Conservation (phyloP, 1,140 invertebrate genomes). For the Tigriopus japonicus region DNA sequence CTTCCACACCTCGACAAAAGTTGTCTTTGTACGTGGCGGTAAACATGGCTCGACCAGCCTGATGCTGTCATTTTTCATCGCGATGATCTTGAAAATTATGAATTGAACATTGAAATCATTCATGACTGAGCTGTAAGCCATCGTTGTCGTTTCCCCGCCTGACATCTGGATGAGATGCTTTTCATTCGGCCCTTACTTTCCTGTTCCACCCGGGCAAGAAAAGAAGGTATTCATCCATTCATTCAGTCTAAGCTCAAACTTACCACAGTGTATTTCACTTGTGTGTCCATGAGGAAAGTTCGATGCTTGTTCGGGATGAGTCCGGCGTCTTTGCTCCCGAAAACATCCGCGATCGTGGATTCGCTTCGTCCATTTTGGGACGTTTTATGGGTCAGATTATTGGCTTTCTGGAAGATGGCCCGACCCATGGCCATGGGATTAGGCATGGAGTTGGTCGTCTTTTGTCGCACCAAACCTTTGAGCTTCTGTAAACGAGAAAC, state of each 20-base stretch:
- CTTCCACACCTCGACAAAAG: too few relatives aligned
- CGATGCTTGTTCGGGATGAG: conserved; percentile 5
- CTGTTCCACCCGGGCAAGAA: too few relatives aligned
- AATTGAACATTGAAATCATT: neutral
- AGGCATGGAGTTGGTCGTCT: neutral
- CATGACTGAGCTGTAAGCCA: too few relatives aligned
- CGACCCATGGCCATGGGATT: neutral
- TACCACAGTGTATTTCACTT: conserved; percentile 7
- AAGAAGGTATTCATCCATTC: too few relatives aligned
- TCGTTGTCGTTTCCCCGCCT: too few relatives aligned
- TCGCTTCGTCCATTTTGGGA: neutral
- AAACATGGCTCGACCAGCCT: too few relatives aligned
- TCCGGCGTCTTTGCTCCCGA: neutral
- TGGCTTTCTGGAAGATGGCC: neutral
- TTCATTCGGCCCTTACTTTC: too few relatives aligned
- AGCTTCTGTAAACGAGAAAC: neutral
- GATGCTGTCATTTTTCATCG: too few relatives aligned
- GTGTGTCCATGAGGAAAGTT: conserved; percentile 2
- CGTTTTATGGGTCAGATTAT: neutral
- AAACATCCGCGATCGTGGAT: neutral
- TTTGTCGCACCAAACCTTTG: neutral
- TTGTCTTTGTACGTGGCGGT: too few relatives aligned
- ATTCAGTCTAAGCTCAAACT: neutral
- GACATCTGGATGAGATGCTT: too few relatives aligned
- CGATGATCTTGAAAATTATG: conserved; percentile 7